phyloP scores from a whole-genome alignment of 2,888 invertebrate genomes.

The Tethea ocularis region DNA sequence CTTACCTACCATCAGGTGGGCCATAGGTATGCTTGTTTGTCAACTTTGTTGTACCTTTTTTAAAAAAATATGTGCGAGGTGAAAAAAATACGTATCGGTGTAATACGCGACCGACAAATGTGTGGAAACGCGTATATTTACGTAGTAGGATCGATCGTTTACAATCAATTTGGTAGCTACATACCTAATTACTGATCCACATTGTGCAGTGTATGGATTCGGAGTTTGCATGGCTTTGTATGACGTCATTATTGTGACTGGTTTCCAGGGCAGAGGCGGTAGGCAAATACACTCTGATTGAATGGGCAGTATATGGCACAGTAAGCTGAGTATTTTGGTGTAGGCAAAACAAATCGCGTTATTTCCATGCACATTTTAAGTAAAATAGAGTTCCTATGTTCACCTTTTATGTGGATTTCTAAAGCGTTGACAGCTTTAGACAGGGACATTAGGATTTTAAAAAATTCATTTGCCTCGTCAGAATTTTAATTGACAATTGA shows the following conservation, averaged over 20 bases:
- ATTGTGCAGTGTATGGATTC: conserved; percentile 5
- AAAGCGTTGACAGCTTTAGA: too few relatives aligned
- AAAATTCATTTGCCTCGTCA: too few relatives aligned
- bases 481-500: too few relatives aligned
- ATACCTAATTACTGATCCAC: conserved; percentile 19
- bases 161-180: conserved; percentile 29
- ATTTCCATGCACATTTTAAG: too few relatives aligned
- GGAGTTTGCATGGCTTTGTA: neutral
- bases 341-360: neutral
- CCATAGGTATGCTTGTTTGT: too few relatives aligned
- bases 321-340: neutral
- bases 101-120: conserved; percentile 7
- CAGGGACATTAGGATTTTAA: too few relatives aligned
- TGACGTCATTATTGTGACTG: neutral
- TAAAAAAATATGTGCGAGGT: too few relatives aligned
- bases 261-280: neutral
- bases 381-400: too few relatives aligned
- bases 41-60: too few relatives aligned
- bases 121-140: conserved; percentile 14
- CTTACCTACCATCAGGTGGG: too few relatives aligned
- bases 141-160: conserved; percentile 21
- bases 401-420: too few relatives aligned
- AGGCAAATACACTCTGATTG: neutral
- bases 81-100: conserved; percentile 13
- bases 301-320: neutral